phyloP scores from a whole-genome alignment of 2,888 invertebrate species.

The Rhagonycha fulva region DNA sequence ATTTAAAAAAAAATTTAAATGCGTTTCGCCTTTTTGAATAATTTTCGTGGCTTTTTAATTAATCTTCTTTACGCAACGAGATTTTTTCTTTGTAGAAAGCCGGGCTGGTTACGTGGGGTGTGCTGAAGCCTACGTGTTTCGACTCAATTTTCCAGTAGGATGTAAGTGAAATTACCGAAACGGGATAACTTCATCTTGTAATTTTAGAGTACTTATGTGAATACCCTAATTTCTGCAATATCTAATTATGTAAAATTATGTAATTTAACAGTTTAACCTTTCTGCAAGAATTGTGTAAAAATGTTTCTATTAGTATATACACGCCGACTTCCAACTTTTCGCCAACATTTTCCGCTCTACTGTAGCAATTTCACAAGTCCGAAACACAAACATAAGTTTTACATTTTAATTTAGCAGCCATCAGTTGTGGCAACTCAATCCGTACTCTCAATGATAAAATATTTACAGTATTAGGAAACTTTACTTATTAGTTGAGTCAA shows the following conservation, averaged over 20 bases:
- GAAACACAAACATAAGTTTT: constrained; percentile 18
- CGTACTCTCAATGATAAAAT: constrained; percentile 3
- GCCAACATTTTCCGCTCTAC: background rate
- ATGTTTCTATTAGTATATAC: background rate
- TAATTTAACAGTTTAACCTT: background rate
- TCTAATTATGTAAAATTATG: background rate
- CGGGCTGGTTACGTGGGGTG: background rate
- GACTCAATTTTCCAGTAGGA: background rate
- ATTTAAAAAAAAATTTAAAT: background rate
- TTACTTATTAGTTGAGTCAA: background rate
- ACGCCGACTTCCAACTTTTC: background rate
- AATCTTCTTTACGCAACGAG: background rate
- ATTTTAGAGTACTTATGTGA: background rate
- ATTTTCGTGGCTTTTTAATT: background rate
- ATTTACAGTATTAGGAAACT: constrained; percentile 1
- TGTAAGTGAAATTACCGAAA: background rate
- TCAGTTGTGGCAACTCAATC: constrained; percentile 8
- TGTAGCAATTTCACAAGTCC: background rate
- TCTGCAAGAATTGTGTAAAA: background rate
- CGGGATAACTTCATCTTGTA: background rate
- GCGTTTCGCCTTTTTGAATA: background rate
- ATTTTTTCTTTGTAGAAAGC: background rate
- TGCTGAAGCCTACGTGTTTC: background rate
- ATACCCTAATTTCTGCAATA: background rate
- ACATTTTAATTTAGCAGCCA: constrained; percentile 12